phyloP scores from a whole-genome alignment of 1,140 invertebrate genomes.

The Theocolax elegans region DNA sequence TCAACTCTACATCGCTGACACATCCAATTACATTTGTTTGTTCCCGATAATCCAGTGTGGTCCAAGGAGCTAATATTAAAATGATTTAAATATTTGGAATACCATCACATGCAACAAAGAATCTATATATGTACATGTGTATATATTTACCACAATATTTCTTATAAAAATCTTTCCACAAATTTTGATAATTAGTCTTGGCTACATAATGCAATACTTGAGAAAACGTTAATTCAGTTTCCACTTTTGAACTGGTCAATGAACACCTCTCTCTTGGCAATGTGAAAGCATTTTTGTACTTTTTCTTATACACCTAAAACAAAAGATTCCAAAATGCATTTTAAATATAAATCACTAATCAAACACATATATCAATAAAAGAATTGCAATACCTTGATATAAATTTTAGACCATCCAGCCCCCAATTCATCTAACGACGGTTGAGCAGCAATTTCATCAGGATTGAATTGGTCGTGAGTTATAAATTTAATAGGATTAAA shows the following conservation, averaged over 20 bases:
- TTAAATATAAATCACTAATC: slow-evolving; percentile 8
- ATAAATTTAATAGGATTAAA: slow-evolving; percentile 56
- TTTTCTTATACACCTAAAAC: slow-evolving; percentile 73
- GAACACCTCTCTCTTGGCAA: slow-evolving; percentile 73
- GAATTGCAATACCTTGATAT: slow-evolving; percentile 54
- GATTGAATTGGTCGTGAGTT: slow-evolving; percentile 56
- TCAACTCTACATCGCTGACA: slow-evolving; percentile 71
- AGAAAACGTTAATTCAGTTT: slow-evolving; percentile 76
- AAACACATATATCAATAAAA: slow-evolving; percentile 8
- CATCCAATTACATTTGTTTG: slow-evolving; percentile 60
- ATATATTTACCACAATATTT: slow-evolving; percentile 73
- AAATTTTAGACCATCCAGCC: slow-evolving; percentile 57
- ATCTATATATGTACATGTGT: slow-evolving; percentile 42
- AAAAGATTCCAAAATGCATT: slow-evolving; percentile 38
- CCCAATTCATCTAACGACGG: slow-evolving; percentile 60
- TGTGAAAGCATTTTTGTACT: slow-evolving; percentile 76
- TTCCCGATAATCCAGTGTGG: slow-evolving; percentile 57
- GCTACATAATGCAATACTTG: slow-evolving; percentile 84
- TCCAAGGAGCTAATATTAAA: slow-evolving; percentile 51
- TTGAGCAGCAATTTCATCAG: slow-evolving; percentile 62
- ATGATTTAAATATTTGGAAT: slow-evolving; percentile 18
- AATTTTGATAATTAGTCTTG: slow-evolving; percentile 82
- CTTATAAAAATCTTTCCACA: slow-evolving; percentile 86
- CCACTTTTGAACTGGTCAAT: slow-evolving; percentile 64
- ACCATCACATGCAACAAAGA: not conserved